Base-by-base conservation (phyloP, 2,888 invertebrate genomes). In the Dione vanillae region DNA sequence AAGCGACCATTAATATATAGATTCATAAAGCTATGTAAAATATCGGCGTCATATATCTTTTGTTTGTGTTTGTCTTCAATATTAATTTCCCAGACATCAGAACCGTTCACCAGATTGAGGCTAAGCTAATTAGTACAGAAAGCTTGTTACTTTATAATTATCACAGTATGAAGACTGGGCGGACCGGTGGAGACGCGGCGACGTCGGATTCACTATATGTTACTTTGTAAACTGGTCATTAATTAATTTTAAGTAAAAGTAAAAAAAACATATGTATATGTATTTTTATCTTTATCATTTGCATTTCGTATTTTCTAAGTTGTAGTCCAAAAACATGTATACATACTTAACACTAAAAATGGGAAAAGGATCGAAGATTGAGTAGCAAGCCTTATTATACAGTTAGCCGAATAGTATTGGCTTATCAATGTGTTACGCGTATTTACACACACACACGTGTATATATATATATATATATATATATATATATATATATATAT, bases 121-220 rank as follows among this genome's bases (percentile, higher is more conserved):
- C 70, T 70, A 69, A 35, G 61, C 59, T 74, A 74, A 71, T 74
- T 74, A 74, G 69, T 69, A 71, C 47, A 71, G 67, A 70, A 71
- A 71, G 69, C 64, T 49, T 71, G 71, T 74, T 71, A 43, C 69
- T 67, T 70, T 69, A 71, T 74, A 74, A 74, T 74, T 74, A 71
- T 69, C 65, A 71, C 66, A 66, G 71, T 69, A 67, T 65, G 71
- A 70, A 66, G 65, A 72, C 67, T 67, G 72, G 70, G 71, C 67
- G 54, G 68, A 71, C 74, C 49, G 71, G 69, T 67, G 51, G 47
- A 45, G 49, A 35, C 40, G 54, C 54, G 43, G 45, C 64, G 27
- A 56, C 49, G 69, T 65, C 61, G 62, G 64, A 69, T 65, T 67
- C 67, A 67, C 27, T 64, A 41, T n/a, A 52, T 56, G 41, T 45